Conservation (phyloP, 2,113 vertebrate species). For the Oncorhynchus clarkii region DNA sequence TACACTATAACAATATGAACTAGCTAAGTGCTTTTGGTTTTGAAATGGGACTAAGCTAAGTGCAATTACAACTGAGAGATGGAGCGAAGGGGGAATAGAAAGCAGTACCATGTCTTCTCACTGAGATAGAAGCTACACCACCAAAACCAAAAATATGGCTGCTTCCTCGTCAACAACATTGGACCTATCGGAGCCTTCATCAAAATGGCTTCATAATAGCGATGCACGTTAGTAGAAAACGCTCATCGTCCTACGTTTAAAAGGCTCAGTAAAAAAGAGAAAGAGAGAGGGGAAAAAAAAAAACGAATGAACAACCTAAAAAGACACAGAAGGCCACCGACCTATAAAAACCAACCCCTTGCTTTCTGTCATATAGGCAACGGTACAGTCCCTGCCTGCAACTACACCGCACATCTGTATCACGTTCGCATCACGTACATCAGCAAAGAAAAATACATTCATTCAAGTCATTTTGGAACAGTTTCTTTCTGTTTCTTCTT, state of each 20-base stretch:
- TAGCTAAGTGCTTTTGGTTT: conserved; percentile 76
- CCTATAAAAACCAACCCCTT: conserved; percentile 44
- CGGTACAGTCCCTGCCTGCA: conserved; percentile 35
- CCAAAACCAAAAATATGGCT: conserved; percentile 58
- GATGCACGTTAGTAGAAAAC: conserved; percentile 70
- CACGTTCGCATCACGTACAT: conserved; percentile 67
- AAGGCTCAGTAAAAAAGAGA: conserved; percentile 70
- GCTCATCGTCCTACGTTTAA: conserved; percentile 64
- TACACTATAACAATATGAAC: conserved; percentile 43
- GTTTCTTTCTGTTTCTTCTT: conserved; percentile 58
- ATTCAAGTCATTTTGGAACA: conserved; percentile 84
- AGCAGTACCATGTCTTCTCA: conserved; percentile 71
- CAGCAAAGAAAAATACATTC: conserved; percentile 76
- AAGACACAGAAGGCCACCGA: conserved; percentile 47
- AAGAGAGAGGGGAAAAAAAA: conserved; percentile 12
- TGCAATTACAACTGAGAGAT: conserved; percentile 70
- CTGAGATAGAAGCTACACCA: conserved; percentile 52
- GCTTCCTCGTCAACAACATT: conserved; percentile 55
- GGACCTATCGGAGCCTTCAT: conserved; percentile 65
- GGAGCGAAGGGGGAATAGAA: conserved; percentile 23
- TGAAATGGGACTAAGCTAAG: conserved; percentile 70
- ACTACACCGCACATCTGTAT: conserved; percentile 56
- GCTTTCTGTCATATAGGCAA: conserved; percentile 38
- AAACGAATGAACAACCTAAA: conserved; percentile 14
- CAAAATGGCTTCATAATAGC: conserved; percentile 44